Evolutionary conservation across 30 jellyfish, hydroid and myxozoan species (phyloP).

Genomic region (Cassiopea andromeda): DNA sequence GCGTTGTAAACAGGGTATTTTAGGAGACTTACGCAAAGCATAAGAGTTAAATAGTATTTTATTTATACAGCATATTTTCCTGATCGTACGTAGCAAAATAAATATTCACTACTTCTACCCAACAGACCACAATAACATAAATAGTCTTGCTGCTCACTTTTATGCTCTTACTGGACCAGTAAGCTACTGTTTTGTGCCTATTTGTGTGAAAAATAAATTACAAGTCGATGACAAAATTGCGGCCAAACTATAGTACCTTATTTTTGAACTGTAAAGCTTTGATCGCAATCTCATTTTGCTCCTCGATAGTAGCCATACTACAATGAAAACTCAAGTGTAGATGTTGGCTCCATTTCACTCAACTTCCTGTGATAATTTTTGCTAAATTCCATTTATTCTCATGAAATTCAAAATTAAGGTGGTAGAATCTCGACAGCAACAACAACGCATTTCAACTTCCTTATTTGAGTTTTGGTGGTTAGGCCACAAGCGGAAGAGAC

Average conservation of each 20-base stretch:
- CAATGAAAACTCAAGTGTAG: neutral
- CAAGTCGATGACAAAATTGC: no score
- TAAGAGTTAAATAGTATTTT: no score
- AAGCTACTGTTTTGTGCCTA: no score
- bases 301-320: constrained; percentile 57
- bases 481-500: neutral
- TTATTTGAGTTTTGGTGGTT: neutral
- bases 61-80: no score
- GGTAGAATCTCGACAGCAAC: neutral
- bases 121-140: no score
- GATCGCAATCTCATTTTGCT: constrained; percentile 61
- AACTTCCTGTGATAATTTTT: neutral
- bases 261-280: constrained; percentile 33
- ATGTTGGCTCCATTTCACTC: neutral
- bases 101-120: no score
- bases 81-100: no score
- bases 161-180: no score
- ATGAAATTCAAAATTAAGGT: constrained; percentile 1
- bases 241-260: neutral
- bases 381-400: neutral
- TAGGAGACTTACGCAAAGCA: no score
- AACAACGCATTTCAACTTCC: neutral
- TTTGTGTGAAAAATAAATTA: no score
- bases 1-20: no score
- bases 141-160: no score